phyloP scores from a whole-genome alignment of 2,888 invertebrate species.

The Cryptus viduatorius region DNA sequence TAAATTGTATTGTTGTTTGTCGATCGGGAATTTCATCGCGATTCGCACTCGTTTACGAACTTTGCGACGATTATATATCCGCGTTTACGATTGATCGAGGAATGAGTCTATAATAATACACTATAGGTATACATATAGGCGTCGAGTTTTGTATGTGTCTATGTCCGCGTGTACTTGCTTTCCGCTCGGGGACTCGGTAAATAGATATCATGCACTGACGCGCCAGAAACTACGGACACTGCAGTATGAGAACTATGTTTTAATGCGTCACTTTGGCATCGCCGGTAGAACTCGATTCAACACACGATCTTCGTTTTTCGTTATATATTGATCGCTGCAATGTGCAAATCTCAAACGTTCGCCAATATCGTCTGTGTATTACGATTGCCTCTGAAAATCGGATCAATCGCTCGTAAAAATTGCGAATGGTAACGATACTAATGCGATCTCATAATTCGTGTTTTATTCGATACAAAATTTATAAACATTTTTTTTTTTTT shows the following conservation, averaged over 20 bases:
- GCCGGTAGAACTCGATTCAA: constrained; percentile 40
- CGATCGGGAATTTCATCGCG: neutral
- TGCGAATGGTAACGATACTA: too few species aligned
- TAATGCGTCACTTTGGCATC: constrained; percentile 66
- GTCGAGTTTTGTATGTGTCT: neutral
- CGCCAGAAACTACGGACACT: constrained; percentile 61
- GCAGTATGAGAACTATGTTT: constrained; percentile 67
- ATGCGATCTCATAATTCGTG: too few species aligned
- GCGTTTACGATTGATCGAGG: constrained; percentile 8
- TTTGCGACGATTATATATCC: neutral
- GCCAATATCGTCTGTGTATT: neutral
- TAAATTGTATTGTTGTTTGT: neutral
- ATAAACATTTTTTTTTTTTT: too few species aligned
- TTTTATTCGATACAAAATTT: too few species aligned
- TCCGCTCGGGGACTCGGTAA: constrained; percentile 46
- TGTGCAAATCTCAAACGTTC: constrained; percentile 5
- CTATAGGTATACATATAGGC: neutral
- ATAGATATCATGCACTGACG: constrained; percentile 57
- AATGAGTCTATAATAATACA: neutral
- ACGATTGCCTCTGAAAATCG: too few species aligned
- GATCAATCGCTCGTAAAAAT: too few species aligned
- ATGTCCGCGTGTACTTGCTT: neutral
- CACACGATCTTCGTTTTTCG: constrained; percentile 51
- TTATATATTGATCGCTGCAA: constrained; percentile 22
- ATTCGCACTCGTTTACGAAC: neutral